Conservation (phyloP, 2,888 invertebrate species). For the Adineta ricciae region DNA sequence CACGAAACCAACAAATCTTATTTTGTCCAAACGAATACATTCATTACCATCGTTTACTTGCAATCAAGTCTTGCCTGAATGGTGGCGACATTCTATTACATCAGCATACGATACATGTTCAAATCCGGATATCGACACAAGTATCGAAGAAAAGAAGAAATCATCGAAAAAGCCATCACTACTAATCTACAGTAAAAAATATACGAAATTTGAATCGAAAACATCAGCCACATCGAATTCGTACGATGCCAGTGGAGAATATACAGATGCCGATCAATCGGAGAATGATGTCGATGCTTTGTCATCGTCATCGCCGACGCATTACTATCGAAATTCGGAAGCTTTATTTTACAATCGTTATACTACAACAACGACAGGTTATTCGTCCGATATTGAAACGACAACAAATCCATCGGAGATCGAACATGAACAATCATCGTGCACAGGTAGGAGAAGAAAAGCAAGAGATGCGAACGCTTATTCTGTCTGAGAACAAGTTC, state of each 20-base stretch:
- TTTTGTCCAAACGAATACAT: neutral
- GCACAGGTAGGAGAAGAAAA: neutral
- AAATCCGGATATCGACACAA: neutral
- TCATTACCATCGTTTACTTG: neutral
- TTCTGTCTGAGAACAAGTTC: neutral
- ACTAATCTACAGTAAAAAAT: slow-evolving; percentile 16
- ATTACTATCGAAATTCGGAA: neutral
- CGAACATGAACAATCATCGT: neutral
- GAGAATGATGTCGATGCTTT: neutral
- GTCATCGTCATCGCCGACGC: neutral
- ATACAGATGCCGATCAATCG: neutral
- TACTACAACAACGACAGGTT: slow-evolving; percentile 3
- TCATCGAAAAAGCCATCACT: neutral
- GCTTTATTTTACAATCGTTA: neutral
- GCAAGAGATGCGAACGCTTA: neutral
- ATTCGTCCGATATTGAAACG: slow-evolving; percentile 12
- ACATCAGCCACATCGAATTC: neutral
- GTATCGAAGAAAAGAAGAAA: neutral
- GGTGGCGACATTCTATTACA: neutral
- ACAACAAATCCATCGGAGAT: neutral
- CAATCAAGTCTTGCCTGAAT: neutral
- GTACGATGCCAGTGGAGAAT: neutral
- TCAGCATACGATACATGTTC: slow-evolving; percentile 11
- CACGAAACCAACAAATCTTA: neutral
- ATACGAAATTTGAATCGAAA: neutral